phyloP scores from a whole-genome alignment of 2,113 vertebrate species.

The Seriola quinqueradiata region DNA sequence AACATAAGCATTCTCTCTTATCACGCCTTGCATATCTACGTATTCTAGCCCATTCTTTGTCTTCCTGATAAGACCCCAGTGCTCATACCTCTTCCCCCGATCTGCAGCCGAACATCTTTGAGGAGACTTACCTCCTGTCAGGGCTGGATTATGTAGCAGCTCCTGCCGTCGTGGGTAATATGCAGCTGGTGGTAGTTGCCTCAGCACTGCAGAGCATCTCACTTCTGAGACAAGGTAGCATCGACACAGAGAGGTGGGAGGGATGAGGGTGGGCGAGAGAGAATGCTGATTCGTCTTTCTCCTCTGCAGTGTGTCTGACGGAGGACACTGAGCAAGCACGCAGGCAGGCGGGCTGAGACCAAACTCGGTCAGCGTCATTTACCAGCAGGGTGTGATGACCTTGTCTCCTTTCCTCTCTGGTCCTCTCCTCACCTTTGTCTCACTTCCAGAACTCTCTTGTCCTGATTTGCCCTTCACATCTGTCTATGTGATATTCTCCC shows the following conservation, averaged over 20 bases:
- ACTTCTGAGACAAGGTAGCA: slow-evolving; percentile 36
- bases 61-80: not conserved
- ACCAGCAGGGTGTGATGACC: slow-evolving; percentile 33
- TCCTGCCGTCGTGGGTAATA: slow-evolving; percentile 21
- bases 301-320: slow-evolving; percentile 70
- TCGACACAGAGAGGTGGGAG: slow-evolving; percentile 47
- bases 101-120: not conserved
- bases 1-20: not conserved
- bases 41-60: slow-evolving; percentile 21
- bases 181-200: not conserved
- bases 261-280: slow-evolving; percentile 32
- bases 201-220: slow-evolving; percentile 59
- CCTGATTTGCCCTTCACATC: slow-evolving; percentile 16
- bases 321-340: slow-evolving; percentile 15
- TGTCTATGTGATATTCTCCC: not conserved
- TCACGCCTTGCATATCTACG: not conserved
- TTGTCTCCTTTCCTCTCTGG: slow-evolving; percentile 39
- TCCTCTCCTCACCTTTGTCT: slow-evolving; percentile 19
- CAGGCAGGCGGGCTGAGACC: slow-evolving; percentile 9
- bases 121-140: slow-evolving; percentile 64
- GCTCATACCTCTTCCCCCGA: not conserved
- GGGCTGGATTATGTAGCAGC: slow-evolving; percentile 48
- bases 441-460: slow-evolving; percentile 1
- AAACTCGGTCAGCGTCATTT: slow-evolving; percentile 44
- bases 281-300: slow-evolving; percentile 68